Base-by-base conservation (phyloP, 2,888 invertebrate species). In the Bellardia bayeri region DNA sequence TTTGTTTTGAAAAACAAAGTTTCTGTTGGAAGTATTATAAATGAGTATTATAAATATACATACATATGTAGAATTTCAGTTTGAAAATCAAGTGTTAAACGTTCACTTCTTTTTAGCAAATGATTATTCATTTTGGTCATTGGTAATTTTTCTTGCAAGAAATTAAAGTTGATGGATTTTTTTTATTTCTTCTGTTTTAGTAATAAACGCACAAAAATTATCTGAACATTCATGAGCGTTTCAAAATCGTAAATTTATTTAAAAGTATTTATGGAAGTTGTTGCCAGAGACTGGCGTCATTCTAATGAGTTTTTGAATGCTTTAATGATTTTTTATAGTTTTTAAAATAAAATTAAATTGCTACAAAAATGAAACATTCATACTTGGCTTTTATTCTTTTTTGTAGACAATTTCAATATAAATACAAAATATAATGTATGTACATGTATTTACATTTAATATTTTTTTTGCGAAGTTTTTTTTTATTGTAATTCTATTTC, bases 211-310 rank as follows among this genome's bases (percentile, higher is more conserved):
- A 66, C 49, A 76, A 66, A 66, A 64, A 23, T 45, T 68, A 40
- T 61, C 37, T 61, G 16, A 37, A 61, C 16, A 80, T 49, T 49
- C 11, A 42, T 37, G 37, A 58, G 49, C 42, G 37, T 58, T 72
- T 40, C 49, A 37, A 66, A 74, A 84, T 61, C 51, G 16, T 75
- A 30, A 23, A 40, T 11, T 56, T 61, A 68, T 72, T 74, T 58
- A 66, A 58, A 37, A 79, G 58, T 40, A 51, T 49, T 79, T 68
- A 63, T 79, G 58, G 61, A 61, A 64, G 30, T 74, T 40, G 33
- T 63, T 83, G 16, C 72, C 9, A 81, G 11, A 84, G 61, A 79
- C 79, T 72, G 84, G 84, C 84, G 84, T 85, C 84, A 61, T 30
- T 42, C 13, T 79, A 85, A 80, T 80, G 61, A 68, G 79, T 51